These are phyloP conservation scores for Bovichtus variegatus DNA, from an alignment of 2,797 vertebrate genomes.

Conservation along the genomic window DNA sequence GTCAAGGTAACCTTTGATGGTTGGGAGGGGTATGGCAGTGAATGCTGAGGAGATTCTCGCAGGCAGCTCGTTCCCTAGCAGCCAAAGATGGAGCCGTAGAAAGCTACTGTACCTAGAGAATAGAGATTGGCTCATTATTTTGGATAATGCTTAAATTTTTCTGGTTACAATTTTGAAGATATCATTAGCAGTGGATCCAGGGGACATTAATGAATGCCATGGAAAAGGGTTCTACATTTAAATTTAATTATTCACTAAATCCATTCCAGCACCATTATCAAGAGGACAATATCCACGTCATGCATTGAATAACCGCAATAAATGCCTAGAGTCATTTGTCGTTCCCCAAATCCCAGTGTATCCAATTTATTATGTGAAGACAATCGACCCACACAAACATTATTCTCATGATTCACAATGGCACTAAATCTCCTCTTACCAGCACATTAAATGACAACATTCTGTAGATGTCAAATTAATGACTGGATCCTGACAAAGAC, in stretches of 20 bases:
- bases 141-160: conserved; percentile 22
- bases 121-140: conserved; percentile 55
- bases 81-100: conserved; percentile 55
- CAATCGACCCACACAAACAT: conserved; percentile 40
- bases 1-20: conserved; percentile 84
- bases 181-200: conserved; percentile 25
- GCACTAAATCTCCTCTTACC: conserved; percentile 43
- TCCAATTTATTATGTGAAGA: conserved; percentile 47
- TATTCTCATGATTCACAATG: conserved; percentile 21
- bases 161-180: conserved; percentile 27
- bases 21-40: conserved; percentile 74
- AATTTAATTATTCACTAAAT: conserved; percentile 43
- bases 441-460: conserved; percentile 35
- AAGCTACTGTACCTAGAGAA: conserved; percentile 51
- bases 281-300: conserved; percentile 46
- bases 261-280: conserved; percentile 43
- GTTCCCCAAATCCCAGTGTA: conserved; percentile 31
- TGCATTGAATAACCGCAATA: conserved; percentile 41
- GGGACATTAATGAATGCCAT: conserved; percentile 20
- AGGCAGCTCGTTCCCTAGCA: conserved; percentile 73
- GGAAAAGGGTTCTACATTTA: conserved; percentile 10
- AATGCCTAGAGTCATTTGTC: conserved; percentile 56
- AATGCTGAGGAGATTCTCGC: conserved; percentile 75
- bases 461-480: conserved; percentile 12
- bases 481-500: conserved; percentile 5